Conservation (phyloP, 2,113 vertebrate species). For the Pelmatolapia mariae region DNA sequence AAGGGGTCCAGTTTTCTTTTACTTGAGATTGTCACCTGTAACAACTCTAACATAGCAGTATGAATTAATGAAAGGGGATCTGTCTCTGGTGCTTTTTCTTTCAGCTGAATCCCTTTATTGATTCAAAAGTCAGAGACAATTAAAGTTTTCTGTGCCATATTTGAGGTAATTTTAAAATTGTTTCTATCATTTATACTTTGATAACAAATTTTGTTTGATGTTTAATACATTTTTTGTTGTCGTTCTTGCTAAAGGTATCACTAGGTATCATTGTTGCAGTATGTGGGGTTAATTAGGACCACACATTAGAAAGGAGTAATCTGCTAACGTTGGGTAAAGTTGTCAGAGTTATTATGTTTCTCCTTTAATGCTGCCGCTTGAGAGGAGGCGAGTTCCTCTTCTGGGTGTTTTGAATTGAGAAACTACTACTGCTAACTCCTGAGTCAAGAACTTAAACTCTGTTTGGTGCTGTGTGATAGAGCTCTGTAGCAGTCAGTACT, state of each 20-base stretch:
- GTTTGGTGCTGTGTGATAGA: not conserved
- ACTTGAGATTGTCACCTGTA: not conserved
- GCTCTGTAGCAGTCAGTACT: not conserved
- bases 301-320: not conserved
- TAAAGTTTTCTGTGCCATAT: not conserved
- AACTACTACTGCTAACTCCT: not conserved
- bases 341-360: not conserved
- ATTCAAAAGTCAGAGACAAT: not conserved
- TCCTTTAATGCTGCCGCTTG: not conserved
- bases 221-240: not conserved
- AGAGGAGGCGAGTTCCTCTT: not conserved
- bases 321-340: not conserved
- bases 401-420: not conserved
- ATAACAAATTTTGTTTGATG: not conserved
- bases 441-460: not conserved
- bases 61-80: not conserved
- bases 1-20: not conserved
- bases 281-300: not conserved
- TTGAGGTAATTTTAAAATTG: not conserved
- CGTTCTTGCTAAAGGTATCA: not conserved
- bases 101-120: not conserved
- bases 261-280: not conserved
- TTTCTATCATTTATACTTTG: not conserved
- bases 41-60: not conserved
- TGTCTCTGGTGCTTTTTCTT: not conserved